These are phyloP conservation scores for Pelochelys cantorii DNA, from an alignment of 2,797 vertebrate species.

Conservation along the genomic window DNA sequence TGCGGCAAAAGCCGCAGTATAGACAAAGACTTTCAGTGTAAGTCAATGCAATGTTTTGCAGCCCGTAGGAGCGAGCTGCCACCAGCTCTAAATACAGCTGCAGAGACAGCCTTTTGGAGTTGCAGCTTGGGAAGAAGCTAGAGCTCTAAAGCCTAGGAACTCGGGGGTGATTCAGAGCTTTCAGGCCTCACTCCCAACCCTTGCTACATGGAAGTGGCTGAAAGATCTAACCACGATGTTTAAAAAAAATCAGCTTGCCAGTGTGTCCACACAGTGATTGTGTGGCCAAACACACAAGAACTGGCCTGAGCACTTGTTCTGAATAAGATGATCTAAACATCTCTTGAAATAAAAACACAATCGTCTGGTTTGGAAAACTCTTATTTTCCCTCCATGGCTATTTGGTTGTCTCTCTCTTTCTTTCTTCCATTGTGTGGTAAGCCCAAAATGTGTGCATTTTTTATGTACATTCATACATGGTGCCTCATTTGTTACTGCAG, in stretches of 20 bases:
- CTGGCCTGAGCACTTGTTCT: neutral
- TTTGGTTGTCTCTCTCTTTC: neutral
- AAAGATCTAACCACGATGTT: neutral
- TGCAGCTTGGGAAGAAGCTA: neutral
- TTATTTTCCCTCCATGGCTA: neutral
- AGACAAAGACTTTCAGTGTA: neutral
- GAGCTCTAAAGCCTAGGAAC: neutral
- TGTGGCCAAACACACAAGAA: neutral
- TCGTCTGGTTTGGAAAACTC: neutral
- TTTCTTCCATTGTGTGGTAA: neutral
- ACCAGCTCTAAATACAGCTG: too few species aligned
- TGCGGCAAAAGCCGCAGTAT: too few species aligned
- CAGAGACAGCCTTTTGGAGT: neutral
- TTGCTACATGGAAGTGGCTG: neutral
- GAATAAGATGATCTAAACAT: conserved; percentile 18
- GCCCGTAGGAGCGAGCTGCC: neutral
- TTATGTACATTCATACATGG: neutral
- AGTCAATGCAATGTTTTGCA: neutral
- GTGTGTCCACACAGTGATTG: neutral
- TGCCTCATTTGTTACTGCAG: neutral
- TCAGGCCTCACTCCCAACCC: neutral
- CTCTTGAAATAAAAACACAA: neutral
- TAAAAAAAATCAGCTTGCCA: conserved; percentile 20
- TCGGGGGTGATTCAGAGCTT: neutral
- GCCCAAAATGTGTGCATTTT: neutral